Base-by-base conservation (phyloP, 2,888 invertebrate genomes). In the Caenorhabditis japonica region DNA sequence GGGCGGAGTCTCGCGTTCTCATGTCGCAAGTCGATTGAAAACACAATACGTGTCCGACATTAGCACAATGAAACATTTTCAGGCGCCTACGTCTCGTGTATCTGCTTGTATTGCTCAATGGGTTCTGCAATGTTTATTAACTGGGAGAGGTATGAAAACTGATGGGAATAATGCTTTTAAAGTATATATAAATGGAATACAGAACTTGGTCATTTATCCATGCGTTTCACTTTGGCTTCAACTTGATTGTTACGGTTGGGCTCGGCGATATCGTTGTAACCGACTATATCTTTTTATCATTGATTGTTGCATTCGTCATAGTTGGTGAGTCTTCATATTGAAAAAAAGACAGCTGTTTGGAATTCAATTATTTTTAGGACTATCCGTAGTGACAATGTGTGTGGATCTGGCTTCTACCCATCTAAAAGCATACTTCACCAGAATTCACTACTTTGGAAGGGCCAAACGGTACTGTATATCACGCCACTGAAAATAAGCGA, bases 151-250 rank as follows among this genome's bases (percentile, higher is more conserved):
- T 77, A 51, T 15, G 19, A 23, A 46, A 13, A 17, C 1, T 13
- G n/a, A 7, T 2, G 7, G 15, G 36, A 21, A n/a, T 30, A 2
- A 23, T 23, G 13, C n/a, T 13, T 13, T 15, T 8, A 3, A 3
- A 13, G 23, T 17, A 34, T 1, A 36, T 17, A 34, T 1, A 36
- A 12, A 17, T 38, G 12, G 56, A n/a, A n/a, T 79, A 36, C 68
- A 80, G 82, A 44, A 76, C 76, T 21, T 88, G 87, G 87, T 82
- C 84, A 51, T 87, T 87, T 81, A 83, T 87, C 52, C 87, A 87
- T 66, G 87, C 87, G 30, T 87, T 87, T 64, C 87, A 87, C 64
- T 87, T 87, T 71, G 86, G 88, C 44, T 87, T 87, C 79, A 87
- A 87, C 70, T 73, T 88, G 8, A 88, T 87, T 68, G 87, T 87